Evolutionary conservation across 23 tunicate species (phyloP), one percentile per base, ranked within the genome.

Genomic region (Corella eumyota): DNA sequence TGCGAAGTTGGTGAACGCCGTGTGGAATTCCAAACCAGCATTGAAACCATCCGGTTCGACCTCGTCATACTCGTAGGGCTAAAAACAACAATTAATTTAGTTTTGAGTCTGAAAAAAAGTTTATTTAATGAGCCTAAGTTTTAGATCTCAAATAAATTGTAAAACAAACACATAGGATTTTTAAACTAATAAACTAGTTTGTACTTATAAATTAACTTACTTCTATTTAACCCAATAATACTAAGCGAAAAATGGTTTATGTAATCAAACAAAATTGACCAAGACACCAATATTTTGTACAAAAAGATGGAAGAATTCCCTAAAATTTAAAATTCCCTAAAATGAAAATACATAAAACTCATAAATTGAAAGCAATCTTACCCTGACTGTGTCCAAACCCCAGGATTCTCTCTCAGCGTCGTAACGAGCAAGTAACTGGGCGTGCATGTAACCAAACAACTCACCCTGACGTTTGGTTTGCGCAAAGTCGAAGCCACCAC

Each of bases 391-490:
- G 27, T 56, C 62, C 54, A 75, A 32, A 17, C 91, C 91, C 91
- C 91, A 81, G 0, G 91, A 72, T 35, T 73, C 80, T 59, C 91
- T 46, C 11, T 81, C 91, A 1, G 91, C 91, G 37, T 81, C 69
- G 44, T 72, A 81, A 30, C 91, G 56, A 15, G 80, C 91, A 22
- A 81, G 68, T 64, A 81, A 49, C 71, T 81, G 91, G 2, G 76
- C 30, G 27, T 81, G 91, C 91, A 81, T 81, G 91, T 81, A 81
- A 11, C 77, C 91, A 50, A 81, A 81, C 32, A 81, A 51, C 33
- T 81, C 91, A 17, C 91, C 91, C 44, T 81, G 91, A 4, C 91
- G 56, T 9, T 3, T 26, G 32, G 28, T 6, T 32, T 48, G 30
- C 1, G 32, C 61, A 23, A 65, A 29, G 25, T 26, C 11, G 4